Evolutionary conservation across 1,140 invertebrate genomes (phyloP).

Genomic region (Doryteuthis pealeii): DNA sequence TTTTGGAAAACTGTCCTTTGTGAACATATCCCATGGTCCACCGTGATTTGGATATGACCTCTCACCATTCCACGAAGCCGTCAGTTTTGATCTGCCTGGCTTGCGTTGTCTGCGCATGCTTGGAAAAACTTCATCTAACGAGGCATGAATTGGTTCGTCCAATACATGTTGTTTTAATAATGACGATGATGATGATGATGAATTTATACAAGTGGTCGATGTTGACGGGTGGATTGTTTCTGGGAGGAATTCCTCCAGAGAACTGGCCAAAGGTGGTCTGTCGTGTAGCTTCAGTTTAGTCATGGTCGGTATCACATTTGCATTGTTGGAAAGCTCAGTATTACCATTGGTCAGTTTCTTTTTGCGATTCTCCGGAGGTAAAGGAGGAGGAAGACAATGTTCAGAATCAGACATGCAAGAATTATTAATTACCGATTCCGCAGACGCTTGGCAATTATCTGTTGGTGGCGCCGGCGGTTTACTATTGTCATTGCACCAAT

Average conservation of each 20-base stretch:
- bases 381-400: not conserved
- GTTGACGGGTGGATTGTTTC: not conserved
- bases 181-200: not conserved
- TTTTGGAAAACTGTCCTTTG: not conserved
- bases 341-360: not conserved
- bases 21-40: not conserved
- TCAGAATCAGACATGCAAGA: not conserved
- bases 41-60: not conserved
- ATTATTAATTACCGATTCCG: not conserved
- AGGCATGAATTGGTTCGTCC: not conserved
- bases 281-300: not conserved
- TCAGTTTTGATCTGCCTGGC: not conserved
- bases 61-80: constrained; percentile 1
- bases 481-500: not conserved
- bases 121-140: not conserved
- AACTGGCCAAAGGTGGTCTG: not conserved
- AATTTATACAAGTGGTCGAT: too few relatives aligned
- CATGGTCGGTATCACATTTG: not conserved
- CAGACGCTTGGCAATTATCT: not conserved
- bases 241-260: not conserved
- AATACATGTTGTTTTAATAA: not conserved
- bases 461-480: not conserved
- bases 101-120: not conserved
- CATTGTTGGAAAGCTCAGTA: not conserved
- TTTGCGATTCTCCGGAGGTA: not conserved